Percentiles rank a stretch among this genome's conserved stretches.
phyloP scores from a whole-genome alignment of 2,888 invertebrate species.

The Clepsis dumicolana region DNA sequence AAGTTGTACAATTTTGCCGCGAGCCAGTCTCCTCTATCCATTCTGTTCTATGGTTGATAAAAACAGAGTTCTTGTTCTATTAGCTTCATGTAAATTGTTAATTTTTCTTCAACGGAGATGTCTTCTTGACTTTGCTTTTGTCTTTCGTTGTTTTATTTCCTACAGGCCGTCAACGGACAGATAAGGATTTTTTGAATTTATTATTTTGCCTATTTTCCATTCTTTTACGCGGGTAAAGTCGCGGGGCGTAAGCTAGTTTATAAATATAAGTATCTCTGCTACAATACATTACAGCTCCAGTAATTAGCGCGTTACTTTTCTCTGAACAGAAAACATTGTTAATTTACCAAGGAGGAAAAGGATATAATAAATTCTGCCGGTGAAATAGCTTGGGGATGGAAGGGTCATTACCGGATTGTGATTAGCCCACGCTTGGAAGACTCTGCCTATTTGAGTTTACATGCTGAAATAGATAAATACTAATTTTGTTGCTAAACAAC shows the following conservation, averaged over 20 bases:
- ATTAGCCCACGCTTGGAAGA: neutral
- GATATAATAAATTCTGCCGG: neutral
- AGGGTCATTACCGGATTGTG: constrained; percentile 1
- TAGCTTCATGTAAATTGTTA: constrained; percentile 59
- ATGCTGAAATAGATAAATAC: neutral
- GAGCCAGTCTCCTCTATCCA: constrained; percentile 58
- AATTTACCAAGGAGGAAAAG: constrained; percentile 4
- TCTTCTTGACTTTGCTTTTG: constrained; percentile 13
- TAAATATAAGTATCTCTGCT: neutral
- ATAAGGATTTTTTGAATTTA: too few species aligned
- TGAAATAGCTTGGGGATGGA: neutral
- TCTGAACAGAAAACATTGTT: neutral
- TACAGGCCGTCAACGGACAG: neutral
- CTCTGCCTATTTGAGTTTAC: neutral
- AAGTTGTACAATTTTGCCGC: constrained; percentile 74
- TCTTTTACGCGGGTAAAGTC: too few species aligned
- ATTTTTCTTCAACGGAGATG: constrained; percentile 47
- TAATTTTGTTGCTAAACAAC: too few species aligned
- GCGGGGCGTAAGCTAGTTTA: neutral
- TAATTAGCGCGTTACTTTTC: constrained; percentile 3
- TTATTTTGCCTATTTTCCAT: too few species aligned
- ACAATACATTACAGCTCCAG: neutral
- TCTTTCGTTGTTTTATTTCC: neutral
- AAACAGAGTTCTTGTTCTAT: constrained; percentile 51
- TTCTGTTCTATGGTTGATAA: constrained; percentile 57